Conservation (phyloP, 2,797 vertebrate species). For the Vultur gryphus region DNA sequence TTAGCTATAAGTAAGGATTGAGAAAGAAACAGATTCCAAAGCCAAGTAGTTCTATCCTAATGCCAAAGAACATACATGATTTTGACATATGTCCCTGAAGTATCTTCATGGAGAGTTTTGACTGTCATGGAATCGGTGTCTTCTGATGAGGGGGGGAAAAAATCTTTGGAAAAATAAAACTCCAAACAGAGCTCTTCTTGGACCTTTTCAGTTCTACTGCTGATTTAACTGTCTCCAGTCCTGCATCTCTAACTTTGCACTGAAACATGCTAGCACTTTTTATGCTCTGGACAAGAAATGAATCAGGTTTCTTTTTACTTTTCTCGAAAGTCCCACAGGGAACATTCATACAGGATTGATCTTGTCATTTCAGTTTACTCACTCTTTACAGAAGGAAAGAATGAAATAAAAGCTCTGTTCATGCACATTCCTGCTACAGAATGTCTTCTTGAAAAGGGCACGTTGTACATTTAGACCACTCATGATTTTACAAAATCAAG, state of each 20-base stretch:
- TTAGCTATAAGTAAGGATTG: background rate
- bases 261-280: background rate
- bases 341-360: background rate
- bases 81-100: background rate
- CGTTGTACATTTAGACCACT: constrained; percentile 53
- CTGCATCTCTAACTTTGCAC: background rate
- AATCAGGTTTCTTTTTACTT: background rate
- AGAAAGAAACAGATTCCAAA: background rate
- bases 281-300: background rate
- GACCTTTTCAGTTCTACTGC: background rate
- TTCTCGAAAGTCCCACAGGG: background rate
- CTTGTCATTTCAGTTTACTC: constrained; percentile 13
- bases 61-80: background rate
- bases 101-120: background rate
- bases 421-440: background rate
- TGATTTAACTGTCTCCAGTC: background rate
- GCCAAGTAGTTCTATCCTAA: background rate
- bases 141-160: background rate
- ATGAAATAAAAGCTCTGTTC: constrained; percentile 24
- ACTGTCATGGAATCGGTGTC: background rate
- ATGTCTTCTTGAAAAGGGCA: constrained; percentile 43
- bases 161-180: background rate
- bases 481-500: constrained; percentile 53
- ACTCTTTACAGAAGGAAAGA: constrained; percentile 28
- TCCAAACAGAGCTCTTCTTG: background rate